Base-by-base conservation (phyloP, 1,140 invertebrate species). In the Aporrectodea caliginosa region DNA sequence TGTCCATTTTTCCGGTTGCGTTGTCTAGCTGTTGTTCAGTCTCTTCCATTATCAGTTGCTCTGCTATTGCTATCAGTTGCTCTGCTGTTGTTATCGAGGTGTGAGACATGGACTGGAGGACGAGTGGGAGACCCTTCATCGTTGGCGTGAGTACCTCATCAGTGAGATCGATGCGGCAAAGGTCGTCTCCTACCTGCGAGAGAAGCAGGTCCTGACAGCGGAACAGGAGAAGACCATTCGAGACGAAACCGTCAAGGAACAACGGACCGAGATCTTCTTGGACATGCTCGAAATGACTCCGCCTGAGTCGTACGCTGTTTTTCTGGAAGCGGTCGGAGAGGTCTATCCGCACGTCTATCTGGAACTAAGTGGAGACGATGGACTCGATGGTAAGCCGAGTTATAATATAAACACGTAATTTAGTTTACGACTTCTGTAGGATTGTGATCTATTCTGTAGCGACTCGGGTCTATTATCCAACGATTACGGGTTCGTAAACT, bases 251-350 rank as follows among this genome's bases (percentile, higher is more conserved):
- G 73, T 27, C 27, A 75, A 33, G 73, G 33, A 75, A 1, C 2
- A 32, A 27, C 75, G 75, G 29, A 77, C 75, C 22, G 75, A 77
- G 58, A 31, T 35, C 2, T 68, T 77, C 0, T 32, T 77, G 2
- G 75, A 77, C 58, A n/a, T 77, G n/a, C 35, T 77, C 22, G 75
- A 77, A 32, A 77, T 77, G 75, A 77, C 35, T 34, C 75, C 75
- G 22, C 75, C 35, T 2, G 75, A 43, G 22, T 35, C 68, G 35
- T 68, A 77, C 58, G 75, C 35, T 35, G n/a, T 29, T 22, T 68
- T 77, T 32, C 35, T 77, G 1, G 75, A 77, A 12, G 75, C 75
- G 2, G 29, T 77, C 58, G 16, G 34, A 12, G 75, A 77, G 43
- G 27, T 31, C n/a, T 77, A 77, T 32, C 75, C 75, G 22, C 75